Evolutionary conservation across 2,888 invertebrate species (phyloP), one percentile per base, ranked within the genome.

Genomic region (Caenorhabditis imperialis): DNA sequence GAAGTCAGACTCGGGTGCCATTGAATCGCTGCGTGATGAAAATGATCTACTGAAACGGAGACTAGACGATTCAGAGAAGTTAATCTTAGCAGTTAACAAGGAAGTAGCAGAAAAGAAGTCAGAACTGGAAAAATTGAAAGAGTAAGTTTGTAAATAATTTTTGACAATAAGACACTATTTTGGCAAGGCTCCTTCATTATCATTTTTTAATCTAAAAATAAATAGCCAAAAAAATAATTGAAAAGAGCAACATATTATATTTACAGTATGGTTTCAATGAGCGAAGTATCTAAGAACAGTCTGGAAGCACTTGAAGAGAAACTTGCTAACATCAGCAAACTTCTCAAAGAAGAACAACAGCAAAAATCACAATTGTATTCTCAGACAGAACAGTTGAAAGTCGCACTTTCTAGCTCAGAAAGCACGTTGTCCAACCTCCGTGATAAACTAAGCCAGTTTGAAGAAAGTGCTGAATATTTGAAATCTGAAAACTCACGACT

Each of bases 1-100:
- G 2, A 86, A 85, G 55, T 70, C 75, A 37, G 79, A 79, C 48
- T 58, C 63, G 4, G 61, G 50, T 23, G 67, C 72, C 44, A 40
- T 62, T 12, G 71, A 71, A 4, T 69, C 58, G 20, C 53, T 81
- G 18, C 44, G 38, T 6, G 81, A 78, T 44, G 78, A 81, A 48
- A 67, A 77, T 47, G 75, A 75, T 18, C 60, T 25, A 22, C n/a
- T 69, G 38, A 71, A 67, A n/a, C 14, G 23, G 42, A 77, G 75
- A 45, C 20, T 75, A 18, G 61, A 75, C 22, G 63, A 63, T 35
- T 45, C 77, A 12, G 60, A 75, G 18, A 62, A 53, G 20, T 53
- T 65, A 42, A 35, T 75, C 40, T 42, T 40, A 8, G 37, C 4
- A 0, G 47, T 47, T 12, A 54, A 20, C 16, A 35, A 23, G 12